Evolutionary conservation across 2,888 invertebrate species (phyloP).

Genomic region (Proisotoma minuta): DNA sequence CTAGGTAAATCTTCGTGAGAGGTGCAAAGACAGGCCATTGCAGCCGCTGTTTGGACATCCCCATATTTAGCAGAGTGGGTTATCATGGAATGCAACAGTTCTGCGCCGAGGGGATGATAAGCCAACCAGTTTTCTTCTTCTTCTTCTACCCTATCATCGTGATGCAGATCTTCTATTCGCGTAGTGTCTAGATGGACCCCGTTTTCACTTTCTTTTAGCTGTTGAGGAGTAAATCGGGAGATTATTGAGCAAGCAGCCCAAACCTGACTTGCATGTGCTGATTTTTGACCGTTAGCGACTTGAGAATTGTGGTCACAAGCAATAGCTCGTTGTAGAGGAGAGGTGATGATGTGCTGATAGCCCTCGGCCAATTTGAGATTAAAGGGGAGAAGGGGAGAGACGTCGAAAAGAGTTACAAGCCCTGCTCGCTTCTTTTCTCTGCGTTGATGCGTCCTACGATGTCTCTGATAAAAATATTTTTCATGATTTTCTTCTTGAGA

Average conservation of each 20-base stretch:
- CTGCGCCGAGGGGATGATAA: conserved; percentile 79
- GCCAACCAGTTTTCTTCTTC: conserved; percentile 68
- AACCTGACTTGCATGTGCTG: conserved; percentile 25
- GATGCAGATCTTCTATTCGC: not conserved
- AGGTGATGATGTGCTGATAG: conserved; percentile 54
- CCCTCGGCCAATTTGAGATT: conserved; percentile 75
- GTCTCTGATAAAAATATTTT: conserved; percentile 10
- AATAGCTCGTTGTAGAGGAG: conserved; percentile 16
- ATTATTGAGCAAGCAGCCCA: conserved; percentile 43
- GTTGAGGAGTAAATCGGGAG: conserved; percentile 23
- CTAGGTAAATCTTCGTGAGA: conserved; percentile 10
- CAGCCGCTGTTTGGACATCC: conserved; percentile 78
- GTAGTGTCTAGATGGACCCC: not conserved
- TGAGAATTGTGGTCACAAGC: conserved; percentile 35
- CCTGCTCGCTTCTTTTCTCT: conserved; percentile 54
- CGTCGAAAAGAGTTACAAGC: conserved; percentile 68
- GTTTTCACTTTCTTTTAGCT: not conserved
- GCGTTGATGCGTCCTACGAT: conserved; percentile 24
- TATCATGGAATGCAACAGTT: conserved; percentile 79
- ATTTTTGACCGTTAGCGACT: conserved; percentile 27
- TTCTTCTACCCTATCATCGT: conserved; percentile 52
- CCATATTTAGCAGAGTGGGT: conserved; percentile 65
- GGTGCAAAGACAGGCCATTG: conserved; percentile 40
- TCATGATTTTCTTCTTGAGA: too few relatives aligned
- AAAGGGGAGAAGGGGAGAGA: conserved; percentile 69